Evolutionary conservation across 2,888 invertebrate species (phyloP), one percentile per base, ranked within the genome.

Genomic region (Apamea crenata): DNA sequence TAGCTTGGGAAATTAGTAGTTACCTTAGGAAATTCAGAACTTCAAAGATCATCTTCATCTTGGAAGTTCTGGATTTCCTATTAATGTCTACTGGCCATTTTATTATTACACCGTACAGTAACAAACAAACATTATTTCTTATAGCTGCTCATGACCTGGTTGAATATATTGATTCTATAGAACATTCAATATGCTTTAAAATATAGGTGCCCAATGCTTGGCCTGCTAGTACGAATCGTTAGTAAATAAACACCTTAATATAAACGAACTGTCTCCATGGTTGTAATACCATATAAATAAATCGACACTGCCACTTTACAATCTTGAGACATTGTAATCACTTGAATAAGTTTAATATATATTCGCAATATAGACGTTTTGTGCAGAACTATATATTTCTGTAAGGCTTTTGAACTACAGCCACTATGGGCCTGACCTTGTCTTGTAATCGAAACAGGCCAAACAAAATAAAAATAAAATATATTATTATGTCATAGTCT

Each of bases 271-370:
- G 70, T 83, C 65, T 36, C 21, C 40, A 73, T 50, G 40, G 65
- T 78, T 68, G 80, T 71, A 79, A 82, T 77, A 44, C 44, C n/a
- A 76, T 76, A 76, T 80, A 78, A 74, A 80, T 80, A 85, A 78
- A 84, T 84, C 53, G 71, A 44, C 29, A 68, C 4, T 25, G n/a
- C 68, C 77, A 78, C 50, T 85, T 80, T 71, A 85, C 61, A 76
- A 80, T 76, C 70, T 69, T 4, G 67, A 14, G 16, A 77, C 36
- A 63, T 63, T 81, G 67, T 81, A 76, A 81, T 73, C 70, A 74
- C 29, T 77, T 74, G 63, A 77, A 74, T 70, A 73, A 44, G 29
- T 73, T 69, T 61, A 36, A 36, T 25, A 36, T 74, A 56, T 65
- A 68, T 56, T 77, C 3, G 32, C 16, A 76, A 44, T 25, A 56